phyloP scores from a whole-genome alignment of 2,888 invertebrate species.

The Micoletzkya japonica region DNA sequence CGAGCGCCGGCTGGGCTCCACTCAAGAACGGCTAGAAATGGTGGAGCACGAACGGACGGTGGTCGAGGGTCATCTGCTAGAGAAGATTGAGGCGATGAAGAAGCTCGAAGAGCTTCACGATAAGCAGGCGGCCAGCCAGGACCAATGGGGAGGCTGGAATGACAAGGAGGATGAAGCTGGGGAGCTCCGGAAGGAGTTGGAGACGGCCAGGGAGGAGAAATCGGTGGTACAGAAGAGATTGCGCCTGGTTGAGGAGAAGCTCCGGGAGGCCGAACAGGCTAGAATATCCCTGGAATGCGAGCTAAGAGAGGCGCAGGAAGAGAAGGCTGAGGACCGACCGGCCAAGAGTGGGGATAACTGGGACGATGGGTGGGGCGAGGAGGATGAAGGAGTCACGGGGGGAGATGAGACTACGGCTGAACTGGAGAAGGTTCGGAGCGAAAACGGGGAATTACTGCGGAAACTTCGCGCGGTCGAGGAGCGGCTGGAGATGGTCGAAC shows the following conservation, averaged over 20 bases:
- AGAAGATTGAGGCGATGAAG: neutral
- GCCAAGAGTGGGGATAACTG: neutral
- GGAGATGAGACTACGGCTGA: no score
- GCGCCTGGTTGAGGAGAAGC: neutral
- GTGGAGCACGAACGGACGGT: neutral
- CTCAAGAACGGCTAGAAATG: neutral
- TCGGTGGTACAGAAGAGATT: neutral
- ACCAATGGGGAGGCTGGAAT: neutral
- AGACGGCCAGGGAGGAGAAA: neutral
- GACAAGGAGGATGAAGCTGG: constrained; percentile 9
- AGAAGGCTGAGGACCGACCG: neutral
- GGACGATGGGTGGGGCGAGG: neutral
- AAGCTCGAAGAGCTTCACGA: neutral
- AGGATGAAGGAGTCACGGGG: neutral
- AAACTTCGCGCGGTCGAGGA: no score
- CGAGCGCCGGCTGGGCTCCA: neutral
- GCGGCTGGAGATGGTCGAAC: no score
- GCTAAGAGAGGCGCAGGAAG: neutral
- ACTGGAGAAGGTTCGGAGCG: no score
- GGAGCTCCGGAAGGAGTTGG: constrained; percentile 8
- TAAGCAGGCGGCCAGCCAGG: neutral
- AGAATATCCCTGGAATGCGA: neutral
- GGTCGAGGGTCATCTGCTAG: neutral
- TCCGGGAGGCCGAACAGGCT: neutral
- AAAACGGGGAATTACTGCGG: no score